Evolutionary conservation across 2,888 invertebrate genomes (phyloP), one percentile per base, ranked within the genome.

Genomic region (Smittia sp.): DNA sequence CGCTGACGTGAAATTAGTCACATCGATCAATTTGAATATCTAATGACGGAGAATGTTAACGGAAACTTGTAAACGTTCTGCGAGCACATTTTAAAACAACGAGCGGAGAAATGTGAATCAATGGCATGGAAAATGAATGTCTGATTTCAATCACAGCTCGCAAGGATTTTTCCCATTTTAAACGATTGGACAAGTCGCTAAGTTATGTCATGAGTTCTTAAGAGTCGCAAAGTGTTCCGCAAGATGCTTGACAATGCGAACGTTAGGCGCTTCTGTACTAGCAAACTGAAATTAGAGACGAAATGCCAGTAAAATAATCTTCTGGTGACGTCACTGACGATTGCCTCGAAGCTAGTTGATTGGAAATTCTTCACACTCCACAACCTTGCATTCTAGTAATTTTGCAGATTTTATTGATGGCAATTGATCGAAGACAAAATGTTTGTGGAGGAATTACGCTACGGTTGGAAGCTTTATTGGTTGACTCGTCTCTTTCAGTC

Each of bases 11-110:
- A 72, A 72, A 72, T 72, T 72, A 72, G 72, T 72, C 72, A 72
- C 72, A 72, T 72, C 72, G 38, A 72, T 72, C 72, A 72, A 72
- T 72, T 72, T 72, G 72, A 72, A 72, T 62, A 72, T 72, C 62
- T 72, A 72, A 72, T 72, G 72, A 58, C 62, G 27, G 25, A 24
- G 24, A 68, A 68, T 15, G 68, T 18, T 54, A 69, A 63, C 15
- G 18, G 67, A 39, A 67, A 41, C 20, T 41, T 18, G 22, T 41
- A n/a, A 46, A 15, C 25, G 13, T 69, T 11, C 25, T 13, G 11
- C 63, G 25, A 24, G 1, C 3, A 4, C 6, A 63, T 24, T 27
- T 24, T 27, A 27, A 27, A 24, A 63, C 11, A 63, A 63, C 58
- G 22, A 58, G 32, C 66, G 58, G 20, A 62, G 62, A 72, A 62